These are phyloP conservation scores for Danio albolineatus DNA, from an alignment of 2,797 vertebrate species.

Conservation along the genomic window DNA sequence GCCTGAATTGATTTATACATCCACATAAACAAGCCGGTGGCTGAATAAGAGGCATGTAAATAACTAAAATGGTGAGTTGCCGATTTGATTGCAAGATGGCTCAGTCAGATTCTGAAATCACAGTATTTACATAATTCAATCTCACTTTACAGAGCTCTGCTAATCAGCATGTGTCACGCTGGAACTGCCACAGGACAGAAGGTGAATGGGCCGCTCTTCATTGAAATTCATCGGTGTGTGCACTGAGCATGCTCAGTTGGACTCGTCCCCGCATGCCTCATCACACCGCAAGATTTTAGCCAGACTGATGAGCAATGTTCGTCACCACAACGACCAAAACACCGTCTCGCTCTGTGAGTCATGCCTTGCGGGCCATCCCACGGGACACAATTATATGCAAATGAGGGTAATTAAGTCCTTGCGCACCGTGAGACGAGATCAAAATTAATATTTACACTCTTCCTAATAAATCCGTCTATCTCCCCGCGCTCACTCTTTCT, in stretches of 20 bases:
- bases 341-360: constrained; percentile 49
- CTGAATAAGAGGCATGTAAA: constrained; percentile 25
- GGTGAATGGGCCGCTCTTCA: constrained; percentile 26
- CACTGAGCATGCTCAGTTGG: constrained; percentile 45
- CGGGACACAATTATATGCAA: constrained; percentile 77
- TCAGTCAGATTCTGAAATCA: constrained; percentile 30
- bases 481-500: constrained; percentile 18
- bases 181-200: constrained; percentile 30
- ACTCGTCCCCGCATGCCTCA: constrained; percentile 21
- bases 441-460: constrained; percentile 78
- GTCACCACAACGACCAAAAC: constrained; percentile 56
- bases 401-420: constrained; percentile 82
- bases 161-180: constrained; percentile 32
- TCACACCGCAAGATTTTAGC: constrained; percentile 42
- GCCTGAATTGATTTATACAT: constrained; percentile 10
- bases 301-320: constrained; percentile 42
- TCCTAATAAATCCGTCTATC: constrained; percentile 59
- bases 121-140: constrained; percentile 43
- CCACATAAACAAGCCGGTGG: constrained; percentile 20
- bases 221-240: constrained; percentile 32
- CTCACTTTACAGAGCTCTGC: constrained; percentile 30
- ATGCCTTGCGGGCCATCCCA: constrained; percentile 60
- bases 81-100: constrained; percentile 30
- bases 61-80: constrained; percentile 30
- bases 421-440: constrained; percentile 67